phyloP scores from a whole-genome alignment of 2,113 vertebrate species.

The Poecile atricapillus region DNA sequence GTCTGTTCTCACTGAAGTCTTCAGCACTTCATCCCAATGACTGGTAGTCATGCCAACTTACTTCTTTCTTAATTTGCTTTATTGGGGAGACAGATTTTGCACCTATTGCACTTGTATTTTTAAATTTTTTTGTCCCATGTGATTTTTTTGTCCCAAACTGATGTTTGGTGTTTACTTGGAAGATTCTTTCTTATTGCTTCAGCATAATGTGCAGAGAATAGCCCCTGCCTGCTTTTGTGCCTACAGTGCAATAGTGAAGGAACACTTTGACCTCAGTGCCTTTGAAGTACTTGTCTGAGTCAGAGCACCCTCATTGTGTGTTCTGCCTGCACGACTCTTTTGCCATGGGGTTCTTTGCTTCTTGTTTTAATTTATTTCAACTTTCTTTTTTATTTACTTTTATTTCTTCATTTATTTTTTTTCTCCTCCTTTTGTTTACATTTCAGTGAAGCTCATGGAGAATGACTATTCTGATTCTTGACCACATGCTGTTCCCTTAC shows the following conservation, averaged over 20 bases:
- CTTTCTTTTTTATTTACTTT: neutral
- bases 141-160: neutral
- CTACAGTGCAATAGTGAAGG: neutral
- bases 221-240: neutral
- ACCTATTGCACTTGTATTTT: neutral
- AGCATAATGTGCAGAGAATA: neutral
- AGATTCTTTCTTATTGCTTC: neutral
- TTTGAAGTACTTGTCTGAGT: neutral
- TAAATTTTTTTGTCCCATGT: neutral
- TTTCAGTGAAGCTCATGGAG: neutral
- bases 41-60: neutral
- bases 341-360: neutral
- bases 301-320: neutral
- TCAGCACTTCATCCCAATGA: neutral
- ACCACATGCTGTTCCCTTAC: neutral
- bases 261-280: neutral
- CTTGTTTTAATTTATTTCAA: neutral
- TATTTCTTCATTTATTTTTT: neutral
- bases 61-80: neutral
- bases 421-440: neutral
- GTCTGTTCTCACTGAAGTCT: neutral
- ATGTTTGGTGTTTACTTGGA: neutral
- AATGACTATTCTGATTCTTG: neutral
- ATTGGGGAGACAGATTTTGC: neutral
- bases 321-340: neutral